Evolutionary conservation across 2,888 invertebrate species (phyloP).

Genomic region (Phortica magna): DNA sequence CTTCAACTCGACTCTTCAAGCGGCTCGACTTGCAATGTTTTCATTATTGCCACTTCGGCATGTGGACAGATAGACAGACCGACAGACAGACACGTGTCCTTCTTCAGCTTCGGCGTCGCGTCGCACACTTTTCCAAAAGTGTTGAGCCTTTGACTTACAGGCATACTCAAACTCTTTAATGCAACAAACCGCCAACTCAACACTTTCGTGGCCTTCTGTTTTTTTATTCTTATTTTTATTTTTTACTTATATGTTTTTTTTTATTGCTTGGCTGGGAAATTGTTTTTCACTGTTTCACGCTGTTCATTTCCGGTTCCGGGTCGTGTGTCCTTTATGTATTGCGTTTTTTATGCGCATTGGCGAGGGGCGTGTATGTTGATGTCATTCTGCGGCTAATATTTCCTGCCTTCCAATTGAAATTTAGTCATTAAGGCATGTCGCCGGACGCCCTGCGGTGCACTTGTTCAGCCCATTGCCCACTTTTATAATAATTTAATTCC

Average conservation of each 20-base stretch:
- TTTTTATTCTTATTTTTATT: conserved; percentile 70
- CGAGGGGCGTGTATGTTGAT: conserved; percentile 64
- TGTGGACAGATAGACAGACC: conserved; percentile 45
- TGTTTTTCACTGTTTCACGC: conserved; percentile 50
- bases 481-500: not conserved
- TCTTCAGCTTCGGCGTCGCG: conserved; percentile 26
- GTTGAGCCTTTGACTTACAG: conserved; percentile 73
- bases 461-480: conserved; percentile 50
- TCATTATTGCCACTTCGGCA: conserved; percentile 65
- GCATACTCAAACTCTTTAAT: conserved; percentile 24
- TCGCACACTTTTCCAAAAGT: conserved; percentile 55
- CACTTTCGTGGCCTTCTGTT: conserved; percentile 66
- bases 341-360: conserved; percentile 56
- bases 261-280: conserved; percentile 29
- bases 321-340: conserved; percentile 50
- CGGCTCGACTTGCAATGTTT: conserved; percentile 46
- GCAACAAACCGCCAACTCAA: conserved; percentile 66
- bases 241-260: conserved; percentile 46
- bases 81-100: conserved; percentile 48
- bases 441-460: conserved; percentile 67
- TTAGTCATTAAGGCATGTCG: conserved; percentile 65
- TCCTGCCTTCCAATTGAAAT: conserved; percentile 64
- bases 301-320: conserved; percentile 47
- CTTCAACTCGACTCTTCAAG: conserved; percentile 32
- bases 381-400: conserved; percentile 74